Conservation (phyloP, 2,888 invertebrate genomes). For the Electrophaes corylata region DNA sequence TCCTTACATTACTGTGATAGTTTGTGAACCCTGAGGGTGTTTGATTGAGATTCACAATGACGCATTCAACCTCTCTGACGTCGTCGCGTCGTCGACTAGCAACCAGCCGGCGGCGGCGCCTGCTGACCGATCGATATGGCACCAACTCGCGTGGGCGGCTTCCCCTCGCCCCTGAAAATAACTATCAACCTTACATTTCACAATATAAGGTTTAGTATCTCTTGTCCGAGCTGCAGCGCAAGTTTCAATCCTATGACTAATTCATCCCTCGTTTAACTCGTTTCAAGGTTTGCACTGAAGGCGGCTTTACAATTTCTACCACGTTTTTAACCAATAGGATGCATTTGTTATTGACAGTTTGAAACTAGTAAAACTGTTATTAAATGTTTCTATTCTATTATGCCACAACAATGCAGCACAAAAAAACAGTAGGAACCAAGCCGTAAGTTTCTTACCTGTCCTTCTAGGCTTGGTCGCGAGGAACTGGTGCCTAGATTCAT, state of each 20-base stretch:
- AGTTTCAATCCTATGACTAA: constrained; percentile 30
- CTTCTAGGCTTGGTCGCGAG: too few relatives aligned
- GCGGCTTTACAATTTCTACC: neutral
- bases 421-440: too few relatives aligned
- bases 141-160: constrained; percentile 64
- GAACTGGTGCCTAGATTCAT: too few relatives aligned
- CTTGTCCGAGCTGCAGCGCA: constrained; percentile 23
- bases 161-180: constrained; percentile 52
- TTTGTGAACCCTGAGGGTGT: constrained; percentile 46
- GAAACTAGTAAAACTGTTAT: constrained; percentile 4
- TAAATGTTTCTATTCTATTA: too few relatives aligned
- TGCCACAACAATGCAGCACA: constrained; percentile 8
- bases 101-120: constrained; percentile 64
- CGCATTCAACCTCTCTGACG: constrained; percentile 56
- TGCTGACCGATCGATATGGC: constrained; percentile 70
- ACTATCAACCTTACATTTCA: constrained; percentile 53
- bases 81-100: constrained; percentile 56
- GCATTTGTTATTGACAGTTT: neutral
- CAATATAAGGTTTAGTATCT: constrained; percentile 41
- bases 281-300: constrained; percentile 19
- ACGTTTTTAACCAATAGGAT: neutral
- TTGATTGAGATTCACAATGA: constrained; percentile 63
- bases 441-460: too few relatives aligned
- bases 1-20: constrained; percentile 15
- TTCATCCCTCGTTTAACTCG: constrained; percentile 21